Conservation (phyloP, 2,113 vertebrate genomes). For the Procapra przewalskii region DNA sequence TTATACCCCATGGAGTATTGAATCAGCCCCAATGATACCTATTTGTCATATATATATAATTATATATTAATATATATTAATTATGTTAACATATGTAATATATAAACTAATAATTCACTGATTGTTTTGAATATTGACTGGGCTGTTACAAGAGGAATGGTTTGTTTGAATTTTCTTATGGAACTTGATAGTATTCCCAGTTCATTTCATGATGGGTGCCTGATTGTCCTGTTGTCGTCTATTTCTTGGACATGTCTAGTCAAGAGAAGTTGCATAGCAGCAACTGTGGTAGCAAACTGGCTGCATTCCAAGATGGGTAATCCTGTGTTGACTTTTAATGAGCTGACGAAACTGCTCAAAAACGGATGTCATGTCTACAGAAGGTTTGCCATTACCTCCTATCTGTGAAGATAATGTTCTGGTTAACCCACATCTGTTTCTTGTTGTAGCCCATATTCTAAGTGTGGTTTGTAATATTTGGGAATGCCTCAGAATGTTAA, state of each 20-base stretch:
- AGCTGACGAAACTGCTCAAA: slow-evolving; percentile 36
- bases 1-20: not conserved
- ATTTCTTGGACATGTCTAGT: slow-evolving; percentile 27
- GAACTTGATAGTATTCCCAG: not conserved
- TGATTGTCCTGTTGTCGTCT: slow-evolving; percentile 28
- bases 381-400: slow-evolving; percentile 45
- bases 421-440: slow-evolving; percentile 86
- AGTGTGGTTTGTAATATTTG: slow-evolving; percentile 84
- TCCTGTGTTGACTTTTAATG: slow-evolving; percentile 51
- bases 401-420: slow-evolving; percentile 69
- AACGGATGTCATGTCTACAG: slow-evolving; percentile 35
- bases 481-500: slow-evolving; percentile 84
- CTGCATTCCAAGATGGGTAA: slow-evolving; percentile 48
- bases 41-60: not conserved
- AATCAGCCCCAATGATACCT: not conserved
- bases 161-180: not conserved
- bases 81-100: not conserved
- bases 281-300: slow-evolving; percentile 46
- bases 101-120: not conserved
- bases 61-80: not conserved
- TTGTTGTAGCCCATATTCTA: slow-evolving; percentile 81
- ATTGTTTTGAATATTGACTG: slow-evolving; percentile 6
- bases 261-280: slow-evolving; percentile 37
- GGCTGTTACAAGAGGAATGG: not conserved
- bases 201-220: not conserved